phyloP scores from a whole-genome alignment of 2,113 vertebrate genomes.

The Sterna hirundo region DNA sequence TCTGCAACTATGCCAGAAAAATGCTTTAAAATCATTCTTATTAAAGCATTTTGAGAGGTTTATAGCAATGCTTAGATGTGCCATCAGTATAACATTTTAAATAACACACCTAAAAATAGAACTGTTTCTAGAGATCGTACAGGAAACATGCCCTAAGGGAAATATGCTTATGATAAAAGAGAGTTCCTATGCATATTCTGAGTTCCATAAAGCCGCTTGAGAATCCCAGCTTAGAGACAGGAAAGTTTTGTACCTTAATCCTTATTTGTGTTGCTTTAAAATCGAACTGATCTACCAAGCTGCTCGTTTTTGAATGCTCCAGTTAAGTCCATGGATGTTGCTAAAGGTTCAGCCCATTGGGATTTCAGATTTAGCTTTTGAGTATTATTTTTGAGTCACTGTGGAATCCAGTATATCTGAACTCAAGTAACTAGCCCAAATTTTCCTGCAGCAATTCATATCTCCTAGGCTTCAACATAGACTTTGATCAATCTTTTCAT shows the following conservation, averaged over 20 bases:
- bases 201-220: background rate
- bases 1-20: conserved; percentile 7
- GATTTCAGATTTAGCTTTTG: background rate
- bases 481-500: background rate
- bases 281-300: background rate
- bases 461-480: background rate
- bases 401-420: background rate
- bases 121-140: background rate
- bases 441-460: background rate
- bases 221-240: background rate
- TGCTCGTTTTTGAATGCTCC: background rate
- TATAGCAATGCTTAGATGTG: conserved; percentile 15
- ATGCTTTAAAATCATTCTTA: conserved; percentile 12
- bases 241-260: background rate
- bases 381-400: background rate
- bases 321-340: background rate
- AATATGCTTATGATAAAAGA: conserved; percentile 1
- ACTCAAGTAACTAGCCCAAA: background rate
- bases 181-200: background rate
- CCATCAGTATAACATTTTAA: conserved; percentile 33
- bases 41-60: conserved; percentile 22
- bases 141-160: background rate
- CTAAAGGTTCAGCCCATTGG: background rate
- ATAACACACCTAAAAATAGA: conserved; percentile 51
- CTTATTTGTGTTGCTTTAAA: background rate